These are phyloP conservation scores for Neosilurus mollespiculum DNA, from an alignment of 2,797 vertebrate species.

Conservation along the genomic window DNA sequence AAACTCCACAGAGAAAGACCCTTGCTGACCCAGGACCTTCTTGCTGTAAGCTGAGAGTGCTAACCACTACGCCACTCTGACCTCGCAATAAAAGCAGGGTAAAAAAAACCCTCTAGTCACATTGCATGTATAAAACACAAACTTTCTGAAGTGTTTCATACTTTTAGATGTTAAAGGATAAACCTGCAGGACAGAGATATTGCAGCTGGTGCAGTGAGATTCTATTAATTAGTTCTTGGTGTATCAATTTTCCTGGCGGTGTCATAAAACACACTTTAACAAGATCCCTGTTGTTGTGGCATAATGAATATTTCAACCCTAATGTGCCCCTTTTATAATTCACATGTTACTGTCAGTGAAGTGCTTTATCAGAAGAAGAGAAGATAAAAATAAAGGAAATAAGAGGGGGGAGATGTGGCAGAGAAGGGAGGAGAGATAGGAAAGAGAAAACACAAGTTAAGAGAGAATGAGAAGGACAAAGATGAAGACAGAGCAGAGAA, in stretches of 20 bases:
- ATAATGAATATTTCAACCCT: slow-evolving; percentile 72
- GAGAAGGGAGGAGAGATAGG: slow-evolving; percentile 10
- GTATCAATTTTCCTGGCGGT: slow-evolving; percentile 61
- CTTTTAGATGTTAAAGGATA: not conserved
- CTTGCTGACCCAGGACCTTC: too few species aligned
- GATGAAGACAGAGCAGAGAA: too few species aligned
- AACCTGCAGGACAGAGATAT: slow-evolving; percentile 15
- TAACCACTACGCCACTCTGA: too few species aligned
- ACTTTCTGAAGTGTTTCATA: not conserved
- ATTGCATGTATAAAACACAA: not conserved
- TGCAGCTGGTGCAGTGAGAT: slow-evolving; percentile 20
- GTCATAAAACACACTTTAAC: slow-evolving; percentile 60
- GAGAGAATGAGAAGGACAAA: not conserved
- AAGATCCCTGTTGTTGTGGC: slow-evolving; percentile 60
- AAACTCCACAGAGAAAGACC: too few species aligned
- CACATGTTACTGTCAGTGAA: slow-evolving; percentile 65
- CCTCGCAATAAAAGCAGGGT: too few species aligned
- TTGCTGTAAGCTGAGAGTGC: too few species aligned
- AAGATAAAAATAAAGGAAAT: slow-evolving; percentile 21
- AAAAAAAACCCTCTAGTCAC: not conserved
- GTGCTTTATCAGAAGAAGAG: slow-evolving; percentile 59
- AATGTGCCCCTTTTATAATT: slow-evolving; percentile 65
- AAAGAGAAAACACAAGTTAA: not conserved
- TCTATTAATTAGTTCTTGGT: slow-evolving; percentile 47
- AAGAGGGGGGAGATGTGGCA: not conserved